Evolutionary conservation across 2,113 vertebrate genomes (phyloP).

Genomic region (Isichthys henryi): DNA sequence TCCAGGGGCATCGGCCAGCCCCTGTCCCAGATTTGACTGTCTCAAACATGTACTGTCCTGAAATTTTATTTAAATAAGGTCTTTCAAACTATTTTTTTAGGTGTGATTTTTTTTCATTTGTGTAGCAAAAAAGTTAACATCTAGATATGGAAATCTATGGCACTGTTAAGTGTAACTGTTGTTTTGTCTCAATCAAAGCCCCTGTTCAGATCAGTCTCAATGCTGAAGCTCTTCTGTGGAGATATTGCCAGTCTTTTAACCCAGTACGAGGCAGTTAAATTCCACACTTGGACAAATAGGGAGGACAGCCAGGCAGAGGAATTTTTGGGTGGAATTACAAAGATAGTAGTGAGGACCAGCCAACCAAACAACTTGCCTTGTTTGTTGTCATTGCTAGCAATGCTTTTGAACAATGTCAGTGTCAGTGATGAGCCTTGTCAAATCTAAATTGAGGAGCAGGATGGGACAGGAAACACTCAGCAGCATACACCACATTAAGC

Average conservation of each 20-base stretch:
- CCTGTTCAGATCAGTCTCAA: background rate
- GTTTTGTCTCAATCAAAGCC: background rate
- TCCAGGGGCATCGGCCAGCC: no score
- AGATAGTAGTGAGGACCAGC: slow-evolving; percentile 22
- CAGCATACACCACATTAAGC: no score
- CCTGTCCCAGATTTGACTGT: no score
- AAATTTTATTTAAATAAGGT: no score
- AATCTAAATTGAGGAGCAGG: background rate
- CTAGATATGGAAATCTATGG: background rate
- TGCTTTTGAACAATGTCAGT: background rate
- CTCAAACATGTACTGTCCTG: no score
- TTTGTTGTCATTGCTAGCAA: slow-evolving; percentile 10
- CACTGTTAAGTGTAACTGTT: background rate
- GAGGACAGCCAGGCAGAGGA: slow-evolving; percentile 13
- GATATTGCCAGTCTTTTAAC: background rate
- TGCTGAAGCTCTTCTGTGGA: slow-evolving; percentile 10
- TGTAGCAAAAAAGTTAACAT: background rate
- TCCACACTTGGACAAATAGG: slow-evolving; percentile 4
- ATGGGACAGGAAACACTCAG: no score
- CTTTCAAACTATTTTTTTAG: no score
- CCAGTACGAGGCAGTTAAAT: slow-evolving; percentile 11
- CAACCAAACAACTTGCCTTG: slow-evolving; percentile 10
- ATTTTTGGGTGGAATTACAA: slow-evolving; percentile 25
- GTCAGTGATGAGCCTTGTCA: slow-evolving; percentile 14
- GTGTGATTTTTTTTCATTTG: no score